phyloP scores from a whole-genome alignment of 2,888 invertebrate species.

The Abscondita cerata region DNA sequence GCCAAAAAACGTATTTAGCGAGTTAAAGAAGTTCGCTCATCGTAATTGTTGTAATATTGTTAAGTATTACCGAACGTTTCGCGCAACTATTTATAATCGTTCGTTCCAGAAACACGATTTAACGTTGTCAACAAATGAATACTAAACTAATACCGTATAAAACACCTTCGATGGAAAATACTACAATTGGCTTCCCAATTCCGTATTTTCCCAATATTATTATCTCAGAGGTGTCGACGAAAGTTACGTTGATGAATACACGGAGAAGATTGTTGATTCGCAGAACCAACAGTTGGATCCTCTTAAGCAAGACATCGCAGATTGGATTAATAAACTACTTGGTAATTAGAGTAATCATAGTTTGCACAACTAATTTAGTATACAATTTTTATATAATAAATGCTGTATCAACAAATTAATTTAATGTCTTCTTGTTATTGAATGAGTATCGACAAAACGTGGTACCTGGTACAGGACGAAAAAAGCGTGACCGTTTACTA shows the following conservation, averaged over 20 bases:
- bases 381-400: background rate
- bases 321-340: constrained; percentile 86
- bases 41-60: too few species aligned
- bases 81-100: too few species aligned
- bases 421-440: constrained; percentile 12
- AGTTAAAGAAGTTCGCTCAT: background rate
- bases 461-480: constrained; percentile 35
- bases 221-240: constrained; percentile 49
- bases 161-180: background rate
- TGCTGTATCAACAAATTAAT: background rate
- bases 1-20: background rate
- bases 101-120: too few species aligned
- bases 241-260: constrained; percentile 61
- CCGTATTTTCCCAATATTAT: constrained; percentile 59
- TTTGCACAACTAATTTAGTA: background rate
- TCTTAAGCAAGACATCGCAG: constrained; percentile 84
- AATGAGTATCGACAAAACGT: constrained; percentile 34
- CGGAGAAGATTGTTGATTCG: constrained; percentile 75
- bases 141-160: background rate
- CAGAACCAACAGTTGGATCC: constrained; percentile 83
- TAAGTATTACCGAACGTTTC: too few species aligned
- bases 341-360: constrained; percentile 65
- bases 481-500: constrained; percentile 6
- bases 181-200: constrained; percentile 65
- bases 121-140: background rate